These are phyloP conservation scores for Meloidogyne floridensis DNA, from an alignment of 1,140 invertebrate genomes.

Conservation along the genomic window DNA sequence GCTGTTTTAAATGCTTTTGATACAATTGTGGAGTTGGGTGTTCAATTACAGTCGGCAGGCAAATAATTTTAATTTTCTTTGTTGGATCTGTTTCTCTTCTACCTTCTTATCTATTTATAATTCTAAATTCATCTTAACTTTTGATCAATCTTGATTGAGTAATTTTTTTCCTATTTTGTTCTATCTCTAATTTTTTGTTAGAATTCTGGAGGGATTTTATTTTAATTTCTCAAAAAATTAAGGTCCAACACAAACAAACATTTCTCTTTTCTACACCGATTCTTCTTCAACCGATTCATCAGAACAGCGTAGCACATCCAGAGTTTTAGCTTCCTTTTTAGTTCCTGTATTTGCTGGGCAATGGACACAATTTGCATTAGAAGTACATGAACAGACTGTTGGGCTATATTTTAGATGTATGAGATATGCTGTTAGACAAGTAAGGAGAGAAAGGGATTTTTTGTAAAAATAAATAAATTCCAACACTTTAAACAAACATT, in stretches of 20 bases:
- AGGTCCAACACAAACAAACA: constrained; percentile 69
- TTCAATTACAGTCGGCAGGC: constrained; percentile 59
- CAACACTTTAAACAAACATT: background rate
- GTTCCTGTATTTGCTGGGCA: constrained; percentile 77
- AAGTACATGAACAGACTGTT: constrained; percentile 77
- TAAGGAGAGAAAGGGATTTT: constrained; percentile 14
- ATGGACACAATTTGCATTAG: constrained; percentile 74
- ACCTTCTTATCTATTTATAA: too few species aligned
- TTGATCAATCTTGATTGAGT: too few species aligned
- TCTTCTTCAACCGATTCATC: constrained; percentile 68
- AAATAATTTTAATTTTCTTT: background rate
- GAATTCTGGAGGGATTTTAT: background rate
- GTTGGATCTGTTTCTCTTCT: background rate
- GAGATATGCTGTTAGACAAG: constrained; percentile 72
- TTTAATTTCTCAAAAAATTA: background rate
- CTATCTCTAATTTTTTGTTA: too few species aligned
- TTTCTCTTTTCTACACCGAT: constrained; percentile 82
- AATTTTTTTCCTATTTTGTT: background rate
- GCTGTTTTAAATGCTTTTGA: constrained; percentile 88
- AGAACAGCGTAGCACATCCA: background rate
- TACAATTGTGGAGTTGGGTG: constrained; percentile 74
- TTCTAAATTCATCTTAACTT: too few species aligned
- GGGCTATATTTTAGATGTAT: constrained; percentile 81
- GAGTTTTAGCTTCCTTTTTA: constrained; percentile 75
- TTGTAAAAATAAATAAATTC: background rate